Evolutionary conservation across 2,888 invertebrate species (phyloP).

Genomic region (Polymixis flavicincta): DNA sequence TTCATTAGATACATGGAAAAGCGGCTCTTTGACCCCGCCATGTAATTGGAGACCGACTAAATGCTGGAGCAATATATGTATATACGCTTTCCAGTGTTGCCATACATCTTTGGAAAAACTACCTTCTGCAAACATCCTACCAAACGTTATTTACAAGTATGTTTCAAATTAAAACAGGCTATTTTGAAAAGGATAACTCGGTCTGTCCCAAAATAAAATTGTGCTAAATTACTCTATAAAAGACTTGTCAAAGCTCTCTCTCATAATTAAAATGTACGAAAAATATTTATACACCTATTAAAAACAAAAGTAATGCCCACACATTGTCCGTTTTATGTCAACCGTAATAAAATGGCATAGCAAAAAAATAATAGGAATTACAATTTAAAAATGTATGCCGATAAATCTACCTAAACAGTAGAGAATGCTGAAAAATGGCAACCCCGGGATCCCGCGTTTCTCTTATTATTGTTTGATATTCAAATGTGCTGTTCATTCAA

Average conservation of each 20-base stretch:
- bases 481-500: constrained; percentile 71
- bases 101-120: neutral
- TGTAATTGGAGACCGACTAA: constrained; percentile 70
- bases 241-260: constrained; percentile 37
- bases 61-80: constrained; percentile 9
- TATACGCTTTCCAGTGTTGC: constrained; percentile 36
- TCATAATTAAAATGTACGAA: constrained; percentile 55
- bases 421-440: constrained; percentile 66
- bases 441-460: constrained; percentile 48
- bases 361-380: constrained; percentile 60
- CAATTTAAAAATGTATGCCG: constrained; percentile 54
- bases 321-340: constrained; percentile 59
- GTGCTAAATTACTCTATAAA: constrained; percentile 39
- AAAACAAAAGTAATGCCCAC: constrained; percentile 59
- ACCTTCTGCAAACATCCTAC: neutral
- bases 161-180: neutral
- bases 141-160: constrained; percentile 4
- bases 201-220: constrained; percentile 9
- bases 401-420: constrained; percentile 64
- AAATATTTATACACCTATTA: constrained; percentile 63
- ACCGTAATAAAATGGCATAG: constrained; percentile 57
- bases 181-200: constrained; percentile 19
- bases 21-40: constrained; percentile 78
- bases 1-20: constrained; percentile 80
- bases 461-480: constrained; percentile 69